Base-by-base conservation (phyloP, 2,888 invertebrate species). In the Lapara coniferarum region DNA sequence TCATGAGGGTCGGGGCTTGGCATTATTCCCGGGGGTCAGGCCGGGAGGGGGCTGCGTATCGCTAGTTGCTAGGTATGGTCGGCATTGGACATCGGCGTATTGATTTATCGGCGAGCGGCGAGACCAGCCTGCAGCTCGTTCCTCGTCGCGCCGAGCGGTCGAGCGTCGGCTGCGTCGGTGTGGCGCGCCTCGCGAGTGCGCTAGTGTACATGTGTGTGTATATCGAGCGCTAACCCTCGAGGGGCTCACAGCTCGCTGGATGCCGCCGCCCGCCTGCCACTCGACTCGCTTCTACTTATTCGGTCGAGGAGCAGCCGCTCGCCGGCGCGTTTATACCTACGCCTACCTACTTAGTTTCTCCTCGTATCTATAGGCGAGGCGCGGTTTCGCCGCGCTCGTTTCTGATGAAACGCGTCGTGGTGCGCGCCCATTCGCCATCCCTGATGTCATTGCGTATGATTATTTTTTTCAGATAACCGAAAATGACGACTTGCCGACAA, bases 401-500 rank as follows among this genome's bases (percentile, higher is more conserved):
- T 90, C 89, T 91, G 91, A 89, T 91, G 91, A 89, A 90, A 89
- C 82, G 88, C 86, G 89, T 74, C 81, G 79, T 83, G 82, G 79
- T 80, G 78, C 88, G 89, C 87, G 86, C 85, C 85, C 86, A 85
- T 87, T 83, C 85, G 89, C 82, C 87, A 86, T 89, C 85, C 85
- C 82, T 88, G 77, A 74, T 81, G 85, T 89, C 89, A 91, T 89
- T 90, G 85, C 89, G 89, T 91, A 88, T 90, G 88, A 85, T 87
- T 88, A 81, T 86, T 88, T 87, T 7, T 94, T 94, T 80, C 94
- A 96, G 96, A 95, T 96, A 85, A 92, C 88, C 77, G 86, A 92
- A 78, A 92, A 94, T 85, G 96, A 96, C 86, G 95, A 94, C 81
- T 82, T 96, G 82, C 95, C 96, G 37, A 95, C 95, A 25, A 92